These are phyloP conservation scores for Cyclargus thomasi DNA, from an alignment of 1,140 invertebrate species.

Conservation along the genomic window DNA sequence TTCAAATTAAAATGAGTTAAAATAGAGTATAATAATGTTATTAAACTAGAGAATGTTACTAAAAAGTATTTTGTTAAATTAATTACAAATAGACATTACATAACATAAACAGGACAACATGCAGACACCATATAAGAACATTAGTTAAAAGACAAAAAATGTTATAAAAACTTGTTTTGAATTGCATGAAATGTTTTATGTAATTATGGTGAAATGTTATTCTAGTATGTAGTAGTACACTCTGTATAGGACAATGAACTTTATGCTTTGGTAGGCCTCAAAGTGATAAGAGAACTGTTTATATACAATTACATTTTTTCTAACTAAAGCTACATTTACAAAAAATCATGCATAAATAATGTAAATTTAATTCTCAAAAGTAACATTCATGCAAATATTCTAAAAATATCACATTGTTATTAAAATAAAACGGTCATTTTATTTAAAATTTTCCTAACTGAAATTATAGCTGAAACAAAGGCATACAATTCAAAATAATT, in stretches of 20 bases:
- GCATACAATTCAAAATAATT: too few species aligned
- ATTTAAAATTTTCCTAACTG: too few species aligned
- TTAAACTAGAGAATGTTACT: too few species aligned
- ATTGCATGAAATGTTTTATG: too few species aligned
- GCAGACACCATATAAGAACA: background rate
- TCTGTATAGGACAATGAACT: background rate
- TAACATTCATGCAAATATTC: slow-evolving; percentile 7
- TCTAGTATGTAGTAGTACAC: background rate
- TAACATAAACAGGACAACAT: background rate
- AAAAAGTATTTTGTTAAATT: too few species aligned
- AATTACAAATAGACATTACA: background rate
- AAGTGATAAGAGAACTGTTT: background rate
- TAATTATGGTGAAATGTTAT: background rate
- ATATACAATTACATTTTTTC: background rate
- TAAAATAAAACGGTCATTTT: too few species aligned
- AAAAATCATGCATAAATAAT: slow-evolving; percentile 7
- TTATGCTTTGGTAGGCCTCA: background rate
- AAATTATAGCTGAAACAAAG: too few species aligned
- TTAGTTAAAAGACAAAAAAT: background rate
- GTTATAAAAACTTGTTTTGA: too few species aligned
- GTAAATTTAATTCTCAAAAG: slow-evolving; percentile 5
- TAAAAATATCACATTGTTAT: background rate
- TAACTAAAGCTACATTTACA: background rate
- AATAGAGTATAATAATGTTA: background rate
- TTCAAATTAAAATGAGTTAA: too few species aligned